Conservation (phyloP, 1,140 invertebrate genomes). For the Cherax quadricarinatus region DNA sequence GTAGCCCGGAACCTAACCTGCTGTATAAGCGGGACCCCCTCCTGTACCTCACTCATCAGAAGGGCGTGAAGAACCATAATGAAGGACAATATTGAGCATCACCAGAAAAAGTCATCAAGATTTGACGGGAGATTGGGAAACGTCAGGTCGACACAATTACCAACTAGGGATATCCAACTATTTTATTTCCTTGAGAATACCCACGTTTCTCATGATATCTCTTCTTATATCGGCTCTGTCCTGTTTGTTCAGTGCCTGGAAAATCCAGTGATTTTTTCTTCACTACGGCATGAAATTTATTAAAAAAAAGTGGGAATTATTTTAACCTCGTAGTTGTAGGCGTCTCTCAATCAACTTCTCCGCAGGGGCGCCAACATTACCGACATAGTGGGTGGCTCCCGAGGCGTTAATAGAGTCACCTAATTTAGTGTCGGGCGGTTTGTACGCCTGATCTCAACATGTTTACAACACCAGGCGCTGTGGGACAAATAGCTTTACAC, state of each 20-base stretch:
- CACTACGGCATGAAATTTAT: no score
- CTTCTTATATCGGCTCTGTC: no score
- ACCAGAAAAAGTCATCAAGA: conserved; percentile 10
- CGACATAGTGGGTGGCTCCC: conserved; percentile 33
- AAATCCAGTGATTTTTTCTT: no score
- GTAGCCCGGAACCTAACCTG: no score
- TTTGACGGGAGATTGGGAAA: conserved; percentile 44
- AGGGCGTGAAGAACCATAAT: not conserved
- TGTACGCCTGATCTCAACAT: conserved; percentile 47
- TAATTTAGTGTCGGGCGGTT: conserved; percentile 44
- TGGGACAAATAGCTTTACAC: conserved; percentile 19
- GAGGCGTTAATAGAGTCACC: conserved; percentile 36
- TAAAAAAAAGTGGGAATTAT: no score
- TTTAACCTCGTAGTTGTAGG: conserved; percentile 3
- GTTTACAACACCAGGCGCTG: conserved; percentile 25
- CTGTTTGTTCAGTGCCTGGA: no score
- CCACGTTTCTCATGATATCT: no score
- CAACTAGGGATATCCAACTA: not conserved
- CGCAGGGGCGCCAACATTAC: conserved; percentile 51
- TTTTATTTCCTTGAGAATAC: no score
- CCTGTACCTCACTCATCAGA: no score
- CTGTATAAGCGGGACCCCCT: no score
- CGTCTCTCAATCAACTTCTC: conserved; percentile 36
- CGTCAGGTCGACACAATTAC: conserved; percentile 27
- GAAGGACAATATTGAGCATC: conserved; percentile 10